Base-by-base conservation (phyloP, 2,113 vertebrate genomes). In the Silurus asotus region DNA sequence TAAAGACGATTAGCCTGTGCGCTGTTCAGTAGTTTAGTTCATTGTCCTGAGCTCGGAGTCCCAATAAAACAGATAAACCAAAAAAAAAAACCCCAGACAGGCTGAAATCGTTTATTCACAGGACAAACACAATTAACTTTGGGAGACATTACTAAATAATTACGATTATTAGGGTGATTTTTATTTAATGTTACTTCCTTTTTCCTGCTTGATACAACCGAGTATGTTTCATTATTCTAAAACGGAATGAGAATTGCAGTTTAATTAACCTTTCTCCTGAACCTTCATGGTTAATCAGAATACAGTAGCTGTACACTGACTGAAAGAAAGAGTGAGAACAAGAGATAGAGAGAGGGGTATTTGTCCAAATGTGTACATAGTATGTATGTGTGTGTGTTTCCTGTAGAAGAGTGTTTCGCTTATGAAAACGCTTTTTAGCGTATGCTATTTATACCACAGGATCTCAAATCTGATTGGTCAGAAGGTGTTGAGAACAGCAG, bases 211-310 rank as follows among this genome's bases (percentile, higher is more conserved):
- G 82, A 59, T 67, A 53, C 53, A 62, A 80, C 61, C 37, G 6
- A 28, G 14, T 70, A n/a, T 55, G 75, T 87, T 81, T 79, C 19
- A 74, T 77, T 88, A 85, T 74, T 84, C 88, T 51, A 67, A 69
- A 84, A 84, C 80, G 82, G 78, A 86, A 70, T 88, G 89, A 90
- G 84, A 92, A 88, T 64, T 61, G 53, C 86, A 84, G 87, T 90
- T 92, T 91, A 92, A 94, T 93, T 91, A 92, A 92, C 91, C 90
- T 93, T 90, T 80, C 74, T 85, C 87, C 82, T 86, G 82, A 90
- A 90, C 90, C 87, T 88, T 81, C 87, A 70, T 78, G 70, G 67
- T 89, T 89, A 88, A 91, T 91, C 88, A 91, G 70, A 74, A 67
- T 49, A 89, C 65, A 89, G 83, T 89, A 88, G 84, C 88, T 89